phyloP scores from a whole-genome alignment of 2,888 invertebrate genomes.

The Cryptus armator region DNA sequence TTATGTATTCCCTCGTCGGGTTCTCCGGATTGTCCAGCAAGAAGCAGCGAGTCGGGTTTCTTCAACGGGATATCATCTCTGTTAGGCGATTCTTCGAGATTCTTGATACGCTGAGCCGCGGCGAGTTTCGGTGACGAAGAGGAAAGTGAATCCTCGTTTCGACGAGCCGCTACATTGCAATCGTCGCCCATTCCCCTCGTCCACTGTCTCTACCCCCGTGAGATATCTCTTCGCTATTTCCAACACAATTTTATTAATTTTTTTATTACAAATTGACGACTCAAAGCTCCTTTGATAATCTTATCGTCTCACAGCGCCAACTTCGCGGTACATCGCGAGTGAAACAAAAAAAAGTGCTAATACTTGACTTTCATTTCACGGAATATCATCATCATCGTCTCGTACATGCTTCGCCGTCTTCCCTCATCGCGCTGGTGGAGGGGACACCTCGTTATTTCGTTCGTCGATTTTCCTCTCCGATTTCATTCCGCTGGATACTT shows the following conservation, averaged over 20 bases:
- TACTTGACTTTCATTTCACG: constrained; percentile 27
- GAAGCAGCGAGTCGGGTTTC: constrained; percentile 46
- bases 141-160: constrained; percentile 59
- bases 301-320: constrained; percentile 53
- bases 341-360: constrained; percentile 45
- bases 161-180: constrained; percentile 68
- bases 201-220: constrained; percentile 36
- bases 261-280: constrained; percentile 54
- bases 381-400: constrained; percentile 1
- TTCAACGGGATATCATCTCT: constrained; percentile 23
- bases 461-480: background rate
- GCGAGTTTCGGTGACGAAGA: constrained; percentile 56
- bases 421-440: background rate
- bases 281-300: constrained; percentile 33
- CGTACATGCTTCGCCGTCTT: no score
- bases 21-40: constrained; percentile 57
- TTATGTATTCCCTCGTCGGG: constrained; percentile 57
- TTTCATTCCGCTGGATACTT: background rate
- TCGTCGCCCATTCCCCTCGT: constrained; percentile 71
- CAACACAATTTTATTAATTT: constrained; percentile 31
- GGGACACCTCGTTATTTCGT: background rate
- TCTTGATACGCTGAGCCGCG: constrained; percentile 38
- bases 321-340: constrained; percentile 37
- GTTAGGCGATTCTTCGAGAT: constrained; percentile 46
- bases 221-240: constrained; percentile 25